Percentiles rank a stretch among this genome's conserved stretches.
phyloP scores from a whole-genome alignment of 2,888 invertebrate species.

The Coleophora flavipennella region DNA sequence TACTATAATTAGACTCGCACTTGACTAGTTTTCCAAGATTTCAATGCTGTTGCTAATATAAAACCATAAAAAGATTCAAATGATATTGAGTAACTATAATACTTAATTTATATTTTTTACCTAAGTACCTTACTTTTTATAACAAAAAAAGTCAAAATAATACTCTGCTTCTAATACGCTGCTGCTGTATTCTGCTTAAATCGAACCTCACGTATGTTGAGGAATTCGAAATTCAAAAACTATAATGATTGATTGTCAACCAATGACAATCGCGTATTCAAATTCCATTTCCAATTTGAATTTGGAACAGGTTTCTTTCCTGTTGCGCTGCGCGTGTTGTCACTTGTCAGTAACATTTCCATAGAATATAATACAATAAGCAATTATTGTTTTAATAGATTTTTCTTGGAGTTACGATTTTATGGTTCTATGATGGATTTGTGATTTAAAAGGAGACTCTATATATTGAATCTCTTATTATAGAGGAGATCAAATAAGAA shows the following conservation, averaged over 20 bases:
- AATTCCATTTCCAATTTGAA: conserved; percentile 62
- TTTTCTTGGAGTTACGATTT: conserved; percentile 25
- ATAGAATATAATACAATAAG: conserved; percentile 47
- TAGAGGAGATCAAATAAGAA: too few relatives aligned
- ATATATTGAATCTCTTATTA: too few relatives aligned
- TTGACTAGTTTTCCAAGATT: too few relatives aligned
- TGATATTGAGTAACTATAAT: not conserved
- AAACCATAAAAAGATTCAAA: too few relatives aligned
- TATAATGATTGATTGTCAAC: conserved; percentile 69
- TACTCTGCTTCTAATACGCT: too few relatives aligned
- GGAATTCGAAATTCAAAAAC: conserved; percentile 65
- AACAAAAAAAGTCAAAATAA: conserved; percentile 18
- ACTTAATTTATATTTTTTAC: not conserved
- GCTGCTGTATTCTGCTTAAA: conserved; percentile 51
- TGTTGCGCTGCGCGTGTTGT: conserved; percentile 41
- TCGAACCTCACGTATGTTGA: conserved; percentile 50
- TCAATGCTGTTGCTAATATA: too few relatives aligned
- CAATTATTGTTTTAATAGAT: conserved; percentile 42
- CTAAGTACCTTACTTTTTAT: not conserved
- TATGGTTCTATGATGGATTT: conserved; percentile 3
- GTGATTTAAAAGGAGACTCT: not conserved
- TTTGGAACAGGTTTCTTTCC: conserved; percentile 63
- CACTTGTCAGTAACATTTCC: conserved; percentile 38
- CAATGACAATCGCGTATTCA: conserved; percentile 67
- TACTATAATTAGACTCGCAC: too few relatives aligned